Evolutionary conservation across 2,797 vertebrate species (phyloP).

Genomic region (Otolemur crassicaudatus): DNA sequence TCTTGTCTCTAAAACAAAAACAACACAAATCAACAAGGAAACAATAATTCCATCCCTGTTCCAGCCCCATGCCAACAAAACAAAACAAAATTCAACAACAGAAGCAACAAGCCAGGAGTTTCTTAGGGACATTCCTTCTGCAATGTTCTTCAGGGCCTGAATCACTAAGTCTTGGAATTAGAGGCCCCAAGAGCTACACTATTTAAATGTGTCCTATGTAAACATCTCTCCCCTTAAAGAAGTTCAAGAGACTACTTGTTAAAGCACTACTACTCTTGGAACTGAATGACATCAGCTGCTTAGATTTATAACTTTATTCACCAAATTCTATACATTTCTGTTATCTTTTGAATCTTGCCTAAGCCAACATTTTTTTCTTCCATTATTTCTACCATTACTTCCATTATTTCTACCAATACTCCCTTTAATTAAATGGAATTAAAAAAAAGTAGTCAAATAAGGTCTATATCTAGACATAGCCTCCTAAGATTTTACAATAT

Average conservation of each 20-base stretch:
- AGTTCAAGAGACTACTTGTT: neutral
- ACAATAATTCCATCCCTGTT: neutral
- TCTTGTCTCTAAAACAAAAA: neutral
- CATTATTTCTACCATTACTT: neutral
- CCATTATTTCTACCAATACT: neutral
- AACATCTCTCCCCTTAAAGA: neutral
- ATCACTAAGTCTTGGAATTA: neutral
- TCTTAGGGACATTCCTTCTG: neutral
- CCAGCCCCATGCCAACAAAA: neutral
- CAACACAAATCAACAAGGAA: conserved; percentile 22
- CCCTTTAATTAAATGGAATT: neutral
- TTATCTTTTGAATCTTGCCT: neutral
- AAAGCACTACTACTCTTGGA: neutral
- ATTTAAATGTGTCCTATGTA: neutral
- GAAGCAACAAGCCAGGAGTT: neutral
- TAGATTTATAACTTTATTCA: neutral
- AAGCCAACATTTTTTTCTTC: neutral
- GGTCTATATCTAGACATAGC: neutral
- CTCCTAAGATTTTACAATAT: neutral
- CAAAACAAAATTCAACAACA: conserved; percentile 43
- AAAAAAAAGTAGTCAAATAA: neutral
- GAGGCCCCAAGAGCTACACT: neutral
- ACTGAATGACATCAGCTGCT: neutral
- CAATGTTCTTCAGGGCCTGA: neutral
- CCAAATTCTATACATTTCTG: neutral